Evolutionary conservation across 2,797 vertebrate species (phyloP).

Genomic region (Argyrosomus regius): DNA sequence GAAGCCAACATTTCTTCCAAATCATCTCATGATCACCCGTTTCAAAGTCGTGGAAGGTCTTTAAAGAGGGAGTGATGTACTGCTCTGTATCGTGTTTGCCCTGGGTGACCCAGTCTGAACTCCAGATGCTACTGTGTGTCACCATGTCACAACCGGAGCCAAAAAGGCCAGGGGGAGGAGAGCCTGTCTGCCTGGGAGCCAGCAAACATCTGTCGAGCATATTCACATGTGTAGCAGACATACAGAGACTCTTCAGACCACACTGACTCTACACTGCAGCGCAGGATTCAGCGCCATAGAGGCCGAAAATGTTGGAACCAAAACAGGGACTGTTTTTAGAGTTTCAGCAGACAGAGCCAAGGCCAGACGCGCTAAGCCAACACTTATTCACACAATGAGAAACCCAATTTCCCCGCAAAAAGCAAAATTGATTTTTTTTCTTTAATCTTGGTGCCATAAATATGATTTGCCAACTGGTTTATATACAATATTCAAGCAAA

Average conservation of each 20-base stretch:
- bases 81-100: slow-evolving; percentile 74
- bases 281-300: slow-evolving; percentile 62
- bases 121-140: slow-evolving; percentile 87
- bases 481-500: slow-evolving; percentile 68
- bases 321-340: slow-evolving; percentile 71
- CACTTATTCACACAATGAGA: slow-evolving; percentile 70
- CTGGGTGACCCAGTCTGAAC: slow-evolving; percentile 83
- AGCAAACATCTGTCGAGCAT: slow-evolving; percentile 87
- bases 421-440: slow-evolving; percentile 57
- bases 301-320: slow-evolving; percentile 68
- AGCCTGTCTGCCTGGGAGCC: slow-evolving; percentile 79
- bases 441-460: slow-evolving; percentile 64
- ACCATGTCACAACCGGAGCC: slow-evolving; percentile 82
- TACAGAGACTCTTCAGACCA: slow-evolving; percentile 74
- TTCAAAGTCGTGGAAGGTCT: slow-evolving; percentile 56
- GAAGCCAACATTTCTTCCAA: slow-evolving; percentile 23
- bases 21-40: slow-evolving; percentile 30
- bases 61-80: slow-evolving; percentile 51
- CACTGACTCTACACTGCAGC: slow-evolving; percentile 65
- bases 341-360: slow-evolving; percentile 64
- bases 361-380: slow-evolving; percentile 59
- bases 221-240: slow-evolving; percentile 82
- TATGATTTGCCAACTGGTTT: slow-evolving; percentile 69
- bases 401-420: slow-evolving; percentile 63
- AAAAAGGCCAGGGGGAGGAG: slow-evolving; percentile 81